Conservation (phyloP, 2,113 vertebrate genomes). For the Agapornis roseicollis region DNA sequence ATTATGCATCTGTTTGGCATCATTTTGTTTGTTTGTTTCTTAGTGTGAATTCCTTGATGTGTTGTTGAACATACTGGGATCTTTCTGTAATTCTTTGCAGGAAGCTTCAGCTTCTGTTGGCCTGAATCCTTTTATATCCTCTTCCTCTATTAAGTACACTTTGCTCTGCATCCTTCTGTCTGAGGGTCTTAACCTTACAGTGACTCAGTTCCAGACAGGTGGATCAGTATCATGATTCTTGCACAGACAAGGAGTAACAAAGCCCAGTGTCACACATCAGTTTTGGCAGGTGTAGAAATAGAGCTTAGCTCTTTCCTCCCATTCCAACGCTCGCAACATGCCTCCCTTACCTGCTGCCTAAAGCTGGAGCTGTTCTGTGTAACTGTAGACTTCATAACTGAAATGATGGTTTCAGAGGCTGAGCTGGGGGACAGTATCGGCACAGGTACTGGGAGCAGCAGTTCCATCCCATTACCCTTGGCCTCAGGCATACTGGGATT, state of each 20-base stretch:
- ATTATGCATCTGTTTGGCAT: neutral
- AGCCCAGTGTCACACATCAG: neutral
- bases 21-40: neutral
- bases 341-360: neutral
- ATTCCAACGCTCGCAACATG: accelerated
- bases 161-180: neutral
- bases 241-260: neutral
- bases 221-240: neutral
- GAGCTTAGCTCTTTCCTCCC: neutral
- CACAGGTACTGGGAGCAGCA: neutral
- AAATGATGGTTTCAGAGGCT: neutral
- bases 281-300: neutral
- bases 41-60: neutral
- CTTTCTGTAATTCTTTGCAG: neutral
- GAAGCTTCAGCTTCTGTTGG: neutral
- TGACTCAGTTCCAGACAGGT: neutral
- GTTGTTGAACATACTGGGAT: neutral
- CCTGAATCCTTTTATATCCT: neutral
- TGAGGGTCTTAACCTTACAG: neutral
- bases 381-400: neutral
- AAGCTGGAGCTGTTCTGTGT: neutral
- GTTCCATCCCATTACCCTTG: neutral
- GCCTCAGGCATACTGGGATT: neutral
- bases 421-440: neutral
- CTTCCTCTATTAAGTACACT: neutral